A percentile compares a stretch with the other conserved stretches of the same genome.
Conservation (phyloP, 2,113 vertebrate genomes). For the Ammodytes marinus region DNA sequence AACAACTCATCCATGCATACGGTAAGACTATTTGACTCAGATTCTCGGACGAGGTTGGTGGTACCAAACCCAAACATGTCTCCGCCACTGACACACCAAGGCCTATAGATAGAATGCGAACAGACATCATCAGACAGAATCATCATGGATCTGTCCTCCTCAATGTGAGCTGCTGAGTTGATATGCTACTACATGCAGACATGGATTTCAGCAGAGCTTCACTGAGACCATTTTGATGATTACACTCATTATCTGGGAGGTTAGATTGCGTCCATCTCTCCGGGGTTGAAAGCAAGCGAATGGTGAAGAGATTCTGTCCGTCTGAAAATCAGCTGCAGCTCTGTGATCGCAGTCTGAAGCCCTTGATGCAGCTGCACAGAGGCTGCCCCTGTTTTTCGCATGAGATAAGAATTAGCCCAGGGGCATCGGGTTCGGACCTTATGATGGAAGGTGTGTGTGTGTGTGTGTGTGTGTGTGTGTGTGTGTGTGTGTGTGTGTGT, state of each 20-base stretch:
- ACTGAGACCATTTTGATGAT: constrained; percentile 10
- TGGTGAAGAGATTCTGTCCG: constrained; percentile 26
- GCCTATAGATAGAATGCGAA: constrained; percentile 72
- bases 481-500: constrained; percentile 11
- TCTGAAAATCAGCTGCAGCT: constrained; percentile 2
- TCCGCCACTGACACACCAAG: constrained; percentile 49
- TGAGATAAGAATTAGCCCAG: constrained; percentile 57
- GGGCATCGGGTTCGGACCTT: constrained; percentile 42
- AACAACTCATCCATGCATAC: constrained; percentile 67
- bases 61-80: constrained; percentile 60
- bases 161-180: constrained; percentile 30
- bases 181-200: constrained; percentile 2
- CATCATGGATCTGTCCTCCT: constrained; percentile 39
- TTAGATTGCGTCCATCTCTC: not conserved
- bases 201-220: constrained; percentile 19
- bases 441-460: constrained; percentile 60
- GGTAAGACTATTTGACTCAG: constrained; percentile 70
- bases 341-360: constrained; percentile 19
- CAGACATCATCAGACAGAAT: constrained; percentile 37
- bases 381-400: constrained; percentile 62
- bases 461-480: constrained; percentile 11
- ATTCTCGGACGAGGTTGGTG: constrained; percentile 50
- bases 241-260: constrained; percentile 9
- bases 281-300: constrained; percentile 12
- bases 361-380: constrained; percentile 43